Conservation (phyloP, 1,140 invertebrate genomes). For the Sogatella furcifera region DNA sequence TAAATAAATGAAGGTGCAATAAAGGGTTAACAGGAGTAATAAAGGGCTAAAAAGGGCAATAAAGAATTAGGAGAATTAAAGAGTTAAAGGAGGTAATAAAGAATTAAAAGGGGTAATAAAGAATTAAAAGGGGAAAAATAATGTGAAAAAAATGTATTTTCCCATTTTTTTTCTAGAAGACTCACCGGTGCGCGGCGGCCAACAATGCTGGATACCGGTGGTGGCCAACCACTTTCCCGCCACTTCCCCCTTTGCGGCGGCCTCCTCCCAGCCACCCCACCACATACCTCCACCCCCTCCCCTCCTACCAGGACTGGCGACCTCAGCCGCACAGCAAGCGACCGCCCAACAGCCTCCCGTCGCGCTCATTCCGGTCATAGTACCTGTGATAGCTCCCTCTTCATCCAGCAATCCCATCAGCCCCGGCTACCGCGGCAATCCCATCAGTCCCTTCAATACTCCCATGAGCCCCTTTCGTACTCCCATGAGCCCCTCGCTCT, state of each 20-base stretch:
- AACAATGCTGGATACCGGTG: slow-evolving; percentile 46
- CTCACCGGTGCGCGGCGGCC: slow-evolving; percentile 30
- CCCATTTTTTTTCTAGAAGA: slow-evolving; percentile 24
- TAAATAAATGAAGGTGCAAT: no score
- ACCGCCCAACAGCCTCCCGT: slow-evolving; percentile 9
- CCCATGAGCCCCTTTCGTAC: slow-evolving; percentile 20
- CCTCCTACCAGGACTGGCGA: slow-evolving; percentile 3
- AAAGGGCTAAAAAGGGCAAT: no score
- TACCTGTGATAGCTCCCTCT: slow-evolving; percentile 31
- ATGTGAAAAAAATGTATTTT: no score
- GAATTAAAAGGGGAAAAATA: no score
- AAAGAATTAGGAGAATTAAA: no score
- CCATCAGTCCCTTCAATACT: slow-evolving; percentile 29
- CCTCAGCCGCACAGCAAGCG: slow-evolving; percentile 7
- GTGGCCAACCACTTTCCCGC: slow-evolving; percentile 48
- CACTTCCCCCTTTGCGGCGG: slow-evolving; percentile 44
- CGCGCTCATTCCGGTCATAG: slow-evolving; percentile 18
- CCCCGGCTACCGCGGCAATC: slow-evolving; percentile 27
- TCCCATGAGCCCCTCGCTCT: slow-evolving; percentile 30
- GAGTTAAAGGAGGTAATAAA: no score
- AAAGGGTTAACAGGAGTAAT: no score
- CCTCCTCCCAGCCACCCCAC: not conserved
- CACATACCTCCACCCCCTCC: slow-evolving; percentile 8
- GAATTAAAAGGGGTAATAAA: no score
- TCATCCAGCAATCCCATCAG: slow-evolving; percentile 2